These are phyloP conservation scores for Aegithalos caudatus DNA, from an alignment of 2,113 vertebrate species.

Conservation along the genomic window DNA sequence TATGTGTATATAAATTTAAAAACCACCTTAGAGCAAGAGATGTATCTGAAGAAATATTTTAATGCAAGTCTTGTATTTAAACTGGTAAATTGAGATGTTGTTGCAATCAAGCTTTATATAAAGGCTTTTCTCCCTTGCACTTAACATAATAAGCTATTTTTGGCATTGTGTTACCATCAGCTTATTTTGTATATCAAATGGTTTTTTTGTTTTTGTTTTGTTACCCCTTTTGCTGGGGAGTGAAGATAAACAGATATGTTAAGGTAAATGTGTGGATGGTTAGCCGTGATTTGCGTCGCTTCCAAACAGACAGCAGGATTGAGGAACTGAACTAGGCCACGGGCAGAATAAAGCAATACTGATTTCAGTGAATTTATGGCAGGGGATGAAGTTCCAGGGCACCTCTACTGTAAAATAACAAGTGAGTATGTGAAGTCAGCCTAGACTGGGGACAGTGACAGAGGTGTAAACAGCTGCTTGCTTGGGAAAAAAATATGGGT, in stretches of 20 bases:
- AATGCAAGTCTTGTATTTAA: constrained; percentile 91
- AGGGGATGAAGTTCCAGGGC: not conserved
- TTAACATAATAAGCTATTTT: constrained; percentile 85
- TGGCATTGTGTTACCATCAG: constrained; percentile 82
- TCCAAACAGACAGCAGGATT: not conserved
- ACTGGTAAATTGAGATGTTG: constrained; percentile 76
- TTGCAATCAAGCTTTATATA: constrained; percentile 86
- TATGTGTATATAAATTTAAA: constrained; percentile 80
- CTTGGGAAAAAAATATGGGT: not conserved
- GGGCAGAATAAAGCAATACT: not conserved
- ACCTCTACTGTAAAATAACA: accelerated
- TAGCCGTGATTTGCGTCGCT: not conserved
- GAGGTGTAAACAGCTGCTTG: not conserved
- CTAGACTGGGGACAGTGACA: not conserved
- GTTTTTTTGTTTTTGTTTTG: constrained; percentile 20
- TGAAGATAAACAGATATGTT: constrained; percentile 64
- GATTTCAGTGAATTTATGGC: not conserved
- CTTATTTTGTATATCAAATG: constrained; percentile 79
- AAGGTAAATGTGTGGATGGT: not conserved
- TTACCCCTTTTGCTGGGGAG: constrained; percentile 68
- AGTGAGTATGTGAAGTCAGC: not conserved
- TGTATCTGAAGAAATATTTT: constrained; percentile 83
- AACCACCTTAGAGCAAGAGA: constrained; percentile 65
- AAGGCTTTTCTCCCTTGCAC: constrained; percentile 87
- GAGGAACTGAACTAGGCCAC: accelerated